Base-by-base conservation (phyloP, 2,113 vertebrate species). In the Glaucidium brasilianum region DNA sequence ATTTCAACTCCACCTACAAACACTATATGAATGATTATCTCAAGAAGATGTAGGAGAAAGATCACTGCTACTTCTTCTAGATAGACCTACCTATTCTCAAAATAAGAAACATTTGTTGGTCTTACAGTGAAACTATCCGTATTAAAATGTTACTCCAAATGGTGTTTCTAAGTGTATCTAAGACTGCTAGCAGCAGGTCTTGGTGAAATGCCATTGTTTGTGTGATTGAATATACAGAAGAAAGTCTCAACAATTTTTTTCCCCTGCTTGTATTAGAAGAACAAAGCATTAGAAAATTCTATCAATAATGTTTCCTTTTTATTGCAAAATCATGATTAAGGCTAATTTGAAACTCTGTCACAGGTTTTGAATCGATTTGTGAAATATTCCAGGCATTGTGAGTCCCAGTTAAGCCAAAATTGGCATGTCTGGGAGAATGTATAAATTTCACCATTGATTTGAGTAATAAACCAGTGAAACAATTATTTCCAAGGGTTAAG, bases 211-310 rank as follows among this genome's bases (percentile, higher is more conserved):
- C 63, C 20, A 25, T 25, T 63, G 60, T 25, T 20, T 19, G 29
- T 59, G 8, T 1, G 3, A n/a, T 4, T 29, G 20, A 68, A 94
- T 94, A 85, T n/a, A 52, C 9, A 56, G 47, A 66, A 75, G 17
- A 60, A 29, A 49, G 47, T 30, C 15, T 87, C 17, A 18, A 64
- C 30, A 41, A 37, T 25, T 64, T 82, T 59, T 29, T n/a, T n/a
- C n/a, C 34, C 30, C 35, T 43, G 35, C 15, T 82, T 47, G 17
- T 78, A 39, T 56, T 39, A 47, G 43, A 68, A 90, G 68, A 71
- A 59, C 0, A 2, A 56, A 88, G 45, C 0, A 0, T 78, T 76
- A 66, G 13, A 30, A 60, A 82, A 66, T 45, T 5, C 2, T 10
- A 29, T 32, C 27, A 52, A 45, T 56, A 69, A 23, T 14, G 32